Conservation (phyloP, 2,888 invertebrate genomes). For the Drosophila hawaiiensis region DNA sequence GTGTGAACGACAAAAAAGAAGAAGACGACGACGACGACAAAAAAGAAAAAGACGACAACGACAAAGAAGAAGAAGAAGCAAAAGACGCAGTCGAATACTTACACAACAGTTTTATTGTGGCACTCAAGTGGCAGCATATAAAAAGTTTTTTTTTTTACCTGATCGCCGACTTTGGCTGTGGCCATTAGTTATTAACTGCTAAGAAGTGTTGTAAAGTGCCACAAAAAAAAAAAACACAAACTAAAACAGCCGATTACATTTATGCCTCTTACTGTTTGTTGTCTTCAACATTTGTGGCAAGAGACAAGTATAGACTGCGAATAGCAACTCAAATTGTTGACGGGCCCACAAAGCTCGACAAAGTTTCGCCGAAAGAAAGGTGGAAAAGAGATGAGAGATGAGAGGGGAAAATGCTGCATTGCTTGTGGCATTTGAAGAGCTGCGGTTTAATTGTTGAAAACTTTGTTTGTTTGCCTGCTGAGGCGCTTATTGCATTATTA, state of each 20-base stretch:
- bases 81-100: constrained; percentile 14
- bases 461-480: constrained; percentile 36
- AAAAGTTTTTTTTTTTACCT: constrained; percentile 27
- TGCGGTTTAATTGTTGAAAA: constrained; percentile 48
- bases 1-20: neutral
- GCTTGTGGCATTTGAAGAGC: constrained; percentile 39
- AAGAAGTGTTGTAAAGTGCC: constrained; percentile 26
- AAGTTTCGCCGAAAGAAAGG: constrained; percentile 10
- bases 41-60: neutral
- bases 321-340: constrained; percentile 37
- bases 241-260: constrained; percentile 30
- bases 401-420: constrained; percentile 12
- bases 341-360: constrained; percentile 30
- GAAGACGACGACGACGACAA: neutral
- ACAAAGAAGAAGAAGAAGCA: neutral
- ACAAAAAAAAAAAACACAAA: constrained; percentile 14
- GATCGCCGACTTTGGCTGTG: constrained; percentile 9
- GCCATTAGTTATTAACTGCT: constrained; percentile 48
- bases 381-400: neutral
- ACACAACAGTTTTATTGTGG: constrained; percentile 46
- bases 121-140: constrained; percentile 36
- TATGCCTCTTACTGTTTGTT: constrained; percentile 4
- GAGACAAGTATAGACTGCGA: constrained; percentile 9
- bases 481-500: constrained; percentile 63
- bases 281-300: constrained; percentile 28